phyloP scores from a whole-genome alignment of 2,797 vertebrate species.

The Syndactyla subalaris region DNA sequence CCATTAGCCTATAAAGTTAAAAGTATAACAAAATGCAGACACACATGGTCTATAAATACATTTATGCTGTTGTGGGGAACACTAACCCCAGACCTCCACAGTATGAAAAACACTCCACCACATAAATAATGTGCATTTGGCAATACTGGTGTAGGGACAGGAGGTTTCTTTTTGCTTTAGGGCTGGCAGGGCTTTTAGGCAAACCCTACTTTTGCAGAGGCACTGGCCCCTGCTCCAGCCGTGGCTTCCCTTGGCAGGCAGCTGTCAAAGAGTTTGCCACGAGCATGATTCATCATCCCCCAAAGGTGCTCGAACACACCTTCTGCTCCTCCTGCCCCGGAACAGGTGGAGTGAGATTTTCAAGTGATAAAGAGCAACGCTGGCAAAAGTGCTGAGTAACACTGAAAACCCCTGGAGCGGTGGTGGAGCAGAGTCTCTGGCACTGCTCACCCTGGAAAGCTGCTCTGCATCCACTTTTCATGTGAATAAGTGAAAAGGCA shows the following conservation, averaged over 20 bases:
- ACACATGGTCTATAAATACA: neutral
- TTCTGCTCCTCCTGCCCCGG: constrained; percentile 11
- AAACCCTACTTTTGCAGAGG: neutral
- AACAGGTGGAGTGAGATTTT: constrained; percentile 41
- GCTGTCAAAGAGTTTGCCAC: neutral
- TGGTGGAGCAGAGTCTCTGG: neutral
- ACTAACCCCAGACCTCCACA: fast-evolving
- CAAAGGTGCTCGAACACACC: constrained; percentile 4
- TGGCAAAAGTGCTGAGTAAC: constrained; percentile 8
- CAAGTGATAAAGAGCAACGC: neutral
- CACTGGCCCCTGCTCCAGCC: fast-evolving
- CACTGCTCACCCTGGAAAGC: neutral
- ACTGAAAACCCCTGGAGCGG: neutral
- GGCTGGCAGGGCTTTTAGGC: fast-evolving
- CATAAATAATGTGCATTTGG: neutral
- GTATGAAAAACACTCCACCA: neutral
- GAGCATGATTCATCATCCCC: neutral
- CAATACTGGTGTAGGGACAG: neutral
- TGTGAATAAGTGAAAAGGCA: neutral
- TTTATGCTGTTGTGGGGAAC: neutral
- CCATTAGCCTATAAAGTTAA: neutral
- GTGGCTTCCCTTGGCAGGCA: neutral
- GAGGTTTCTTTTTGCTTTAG: neutral
- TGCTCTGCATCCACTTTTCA: neutral
- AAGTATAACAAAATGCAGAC: neutral